Conservation (phyloP, 2,113 vertebrate genomes). For the Anhinga anhinga region DNA sequence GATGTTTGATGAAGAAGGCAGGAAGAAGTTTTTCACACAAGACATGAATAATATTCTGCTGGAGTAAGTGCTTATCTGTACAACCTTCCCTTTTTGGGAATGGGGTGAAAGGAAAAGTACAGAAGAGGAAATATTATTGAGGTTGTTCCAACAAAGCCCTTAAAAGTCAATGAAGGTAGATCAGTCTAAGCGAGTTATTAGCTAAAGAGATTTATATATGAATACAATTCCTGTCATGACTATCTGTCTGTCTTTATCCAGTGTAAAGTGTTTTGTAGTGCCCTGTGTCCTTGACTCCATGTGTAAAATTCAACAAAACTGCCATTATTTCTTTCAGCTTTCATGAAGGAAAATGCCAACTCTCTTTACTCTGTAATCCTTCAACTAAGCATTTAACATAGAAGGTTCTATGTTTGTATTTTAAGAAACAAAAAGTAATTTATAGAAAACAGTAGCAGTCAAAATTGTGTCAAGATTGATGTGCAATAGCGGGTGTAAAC, state of each 20-base stretch:
- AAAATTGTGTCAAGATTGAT: background rate
- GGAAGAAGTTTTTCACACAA: slow-evolving; percentile 98
- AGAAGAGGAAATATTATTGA: slow-evolving; percentile 52
- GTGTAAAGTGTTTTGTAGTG: slow-evolving; percentile 27
- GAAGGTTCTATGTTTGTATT: background rate
- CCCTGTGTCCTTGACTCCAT: slow-evolving; percentile 22
- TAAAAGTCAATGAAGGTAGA: slow-evolving; percentile 58
- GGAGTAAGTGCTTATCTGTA: slow-evolving; percentile 87
- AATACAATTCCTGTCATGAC: background rate
- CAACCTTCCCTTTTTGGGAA: slow-evolving; percentile 47
- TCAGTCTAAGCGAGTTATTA: slow-evolving; percentile 42
- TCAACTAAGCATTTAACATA: background rate
- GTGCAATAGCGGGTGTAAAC: background rate
- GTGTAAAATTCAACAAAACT: background rate
- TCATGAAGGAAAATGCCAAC: background rate
- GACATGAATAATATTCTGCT: slow-evolving; percentile 99
- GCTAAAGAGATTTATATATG: background rate
- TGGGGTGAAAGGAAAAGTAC: slow-evolving; percentile 42
- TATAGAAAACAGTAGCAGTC: background rate
- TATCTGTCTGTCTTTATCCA: slow-evolving; percentile 17
- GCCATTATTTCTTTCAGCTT: background rate
- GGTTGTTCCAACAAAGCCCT: slow-evolving; percentile 48
- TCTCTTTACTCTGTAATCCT: background rate
- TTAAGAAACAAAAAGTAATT: background rate
- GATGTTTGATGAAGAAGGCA: slow-evolving; percentile 95